Conservation (phyloP, 2,797 vertebrate genomes). For the Erethizon dorsatum region DNA sequence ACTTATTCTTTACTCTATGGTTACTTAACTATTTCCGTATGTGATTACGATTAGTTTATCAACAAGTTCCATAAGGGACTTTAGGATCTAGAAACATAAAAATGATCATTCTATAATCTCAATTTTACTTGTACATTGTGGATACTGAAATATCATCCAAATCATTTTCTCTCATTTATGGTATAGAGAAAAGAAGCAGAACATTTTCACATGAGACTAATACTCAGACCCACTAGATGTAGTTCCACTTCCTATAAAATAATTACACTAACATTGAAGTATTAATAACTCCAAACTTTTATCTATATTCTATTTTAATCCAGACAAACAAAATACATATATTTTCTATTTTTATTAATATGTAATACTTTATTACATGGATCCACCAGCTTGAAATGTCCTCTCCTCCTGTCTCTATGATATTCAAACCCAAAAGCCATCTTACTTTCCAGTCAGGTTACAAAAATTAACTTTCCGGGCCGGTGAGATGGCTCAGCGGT, state of each 20-base stretch:
- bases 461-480: neutral
- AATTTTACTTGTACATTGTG: neutral
- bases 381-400: neutral
- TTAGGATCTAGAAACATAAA: slow-evolving; percentile 12
- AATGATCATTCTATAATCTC: neutral
- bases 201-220: neutral
- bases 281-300: neutral
- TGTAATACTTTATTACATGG: neutral
- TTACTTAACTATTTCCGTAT: neutral
- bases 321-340: neutral
- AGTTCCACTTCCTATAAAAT: neutral
- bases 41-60: neutral
- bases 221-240: neutral
- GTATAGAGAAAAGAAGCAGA: neutral
- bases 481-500: too few species aligned
- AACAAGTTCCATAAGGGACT: neutral
- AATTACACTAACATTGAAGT: neutral
- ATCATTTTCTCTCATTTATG: neutral
- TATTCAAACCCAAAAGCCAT: neutral
- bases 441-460: neutral
- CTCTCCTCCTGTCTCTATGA: neutral
- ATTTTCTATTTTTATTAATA: neutral
- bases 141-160: neutral
- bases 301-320: neutral
- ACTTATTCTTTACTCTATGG: neutral